Percentiles rank a stretch among this genome's conserved stretches.
phyloP scores from a whole-genome alignment of 2,797 vertebrate species.

The Tympanoctomys barrerae region DNA sequence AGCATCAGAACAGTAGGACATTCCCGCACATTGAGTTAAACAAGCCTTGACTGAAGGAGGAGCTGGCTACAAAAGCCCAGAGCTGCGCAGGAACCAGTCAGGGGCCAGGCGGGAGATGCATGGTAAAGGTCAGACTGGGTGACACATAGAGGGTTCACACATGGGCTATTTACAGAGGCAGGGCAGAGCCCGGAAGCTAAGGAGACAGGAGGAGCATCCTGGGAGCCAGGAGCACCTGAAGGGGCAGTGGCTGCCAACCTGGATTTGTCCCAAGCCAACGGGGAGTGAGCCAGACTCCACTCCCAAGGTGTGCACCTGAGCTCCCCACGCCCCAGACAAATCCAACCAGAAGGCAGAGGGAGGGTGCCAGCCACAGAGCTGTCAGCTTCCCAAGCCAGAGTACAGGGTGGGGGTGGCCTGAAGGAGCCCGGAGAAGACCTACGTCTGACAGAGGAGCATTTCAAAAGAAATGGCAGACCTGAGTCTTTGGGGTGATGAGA shows the following conservation, averaged over 20 bases:
- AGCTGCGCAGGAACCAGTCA: neutral
- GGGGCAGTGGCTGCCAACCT: no score
- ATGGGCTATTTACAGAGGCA: neutral
- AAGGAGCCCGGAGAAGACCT: neutral
- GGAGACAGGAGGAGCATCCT: fast-evolving
- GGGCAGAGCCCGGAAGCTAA: neutral
- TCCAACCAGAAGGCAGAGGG: neutral
- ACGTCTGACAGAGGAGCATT: neutral
- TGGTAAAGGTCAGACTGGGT: neutral
- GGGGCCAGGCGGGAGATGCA: neutral
- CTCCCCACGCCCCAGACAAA: neutral
- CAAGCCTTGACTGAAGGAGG: neutral
- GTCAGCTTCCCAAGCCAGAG: neutral
- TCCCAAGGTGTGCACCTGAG: fast-evolving
- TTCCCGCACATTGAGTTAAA: neutral
- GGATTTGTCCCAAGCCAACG: neutral
- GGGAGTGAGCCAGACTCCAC: neutral
- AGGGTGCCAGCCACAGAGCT: neutral
- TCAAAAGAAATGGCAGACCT: neutral
- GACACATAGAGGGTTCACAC: neutral
- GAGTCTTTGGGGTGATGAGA: neutral
- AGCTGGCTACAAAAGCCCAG: neutral
- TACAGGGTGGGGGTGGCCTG: neutral
- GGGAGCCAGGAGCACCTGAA: neutral
- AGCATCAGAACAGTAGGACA: neutral